Evolutionary conservation across 2,797 vertebrate species (phyloP).

Genomic region (Hydrolagus colliei): DNA sequence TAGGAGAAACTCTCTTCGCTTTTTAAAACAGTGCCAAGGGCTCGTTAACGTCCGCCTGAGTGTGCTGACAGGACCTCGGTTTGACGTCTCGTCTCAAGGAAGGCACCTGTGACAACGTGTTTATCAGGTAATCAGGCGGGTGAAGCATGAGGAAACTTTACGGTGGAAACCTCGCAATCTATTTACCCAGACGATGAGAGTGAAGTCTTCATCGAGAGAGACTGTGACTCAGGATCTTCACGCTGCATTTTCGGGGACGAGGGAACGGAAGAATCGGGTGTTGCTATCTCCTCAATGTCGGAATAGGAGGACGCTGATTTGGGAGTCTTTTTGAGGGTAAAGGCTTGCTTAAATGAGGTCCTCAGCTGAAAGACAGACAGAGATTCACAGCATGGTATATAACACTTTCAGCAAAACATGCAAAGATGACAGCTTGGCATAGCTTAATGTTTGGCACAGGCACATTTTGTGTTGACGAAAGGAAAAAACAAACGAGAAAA

Average conservation of each 20-base stretch:
- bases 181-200: conserved; percentile 70
- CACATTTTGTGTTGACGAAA: neutral
- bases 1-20: too few species aligned
- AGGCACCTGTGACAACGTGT: too few species aligned
- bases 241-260: conserved; percentile 90
- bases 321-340: conserved; percentile 92
- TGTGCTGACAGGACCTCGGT: too few species aligned
- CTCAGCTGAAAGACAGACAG: conserved; percentile 63
- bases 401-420: neutral
- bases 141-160: too few species aligned
- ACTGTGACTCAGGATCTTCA: conserved; percentile 61
- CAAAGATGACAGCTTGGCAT: neutral
- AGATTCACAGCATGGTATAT: conserved; percentile 16
- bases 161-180: neutral
- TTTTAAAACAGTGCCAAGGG: too few species aligned
- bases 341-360: conserved; percentile 95
- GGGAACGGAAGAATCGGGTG: conserved; percentile 85
- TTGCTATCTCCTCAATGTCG: conserved; percentile 90
- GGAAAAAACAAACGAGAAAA: conserved; percentile 11
- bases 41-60: too few species aligned
- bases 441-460: neutral
- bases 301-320: conserved; percentile 85
- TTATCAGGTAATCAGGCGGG: too few species aligned
- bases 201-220: conserved; percentile 59
- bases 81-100: too few species aligned